Base-by-base conservation (phyloP, 2,797 vertebrate species). In the Neoniphon sammara region DNA sequence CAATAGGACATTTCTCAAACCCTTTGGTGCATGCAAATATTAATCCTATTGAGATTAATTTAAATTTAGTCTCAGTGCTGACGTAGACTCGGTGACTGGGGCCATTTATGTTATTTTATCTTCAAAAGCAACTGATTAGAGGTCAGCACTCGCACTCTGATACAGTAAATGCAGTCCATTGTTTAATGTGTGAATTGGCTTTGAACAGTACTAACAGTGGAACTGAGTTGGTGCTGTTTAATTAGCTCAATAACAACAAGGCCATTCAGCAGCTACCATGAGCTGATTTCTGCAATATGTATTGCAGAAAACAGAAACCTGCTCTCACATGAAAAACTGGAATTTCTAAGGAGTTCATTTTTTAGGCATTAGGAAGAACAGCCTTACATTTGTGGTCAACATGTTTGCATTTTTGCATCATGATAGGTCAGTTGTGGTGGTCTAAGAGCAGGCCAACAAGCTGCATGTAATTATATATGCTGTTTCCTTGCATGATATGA, bases 1-100 rank as follows among this genome's bases (percentile, higher is more conserved):
- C 67, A 80, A 80, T 52, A 61, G 50, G 49, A 62, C 23, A 66
- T 78, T 83, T 67, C 58, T 78, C 62, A 70, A n/a, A 49, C 76
- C 54, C 46, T 68, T 69, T 27, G 42, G 56, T 62, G 42, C 55
- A 56, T 77, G 58, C 17, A 67, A 56, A 70, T 70, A 64, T 72
- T 11, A 71, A 60, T 62, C 50, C 61, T 23, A 9, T 20, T 61
- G 21, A 20, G 31, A 39, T 73, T 72, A 1, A 18, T 72, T 25
- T 27, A 12, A 8, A 55, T 12, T 47, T 47, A 65, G 60, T 59
- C 56, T 59, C 61, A 66, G 52, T 53, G 46, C 50, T 80, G 69
- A 77, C 25, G 3, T 25, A 47, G 36, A 73, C 18, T 14, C 34
- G 49, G 18, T 14, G 49, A 66, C 42, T n/a, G 11, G 12, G 36